Percentiles rank a stretch among this genome's conserved stretches.
phyloP scores from a whole-genome alignment of 2,113 vertebrate species.

The Rutilus rutilus region DNA sequence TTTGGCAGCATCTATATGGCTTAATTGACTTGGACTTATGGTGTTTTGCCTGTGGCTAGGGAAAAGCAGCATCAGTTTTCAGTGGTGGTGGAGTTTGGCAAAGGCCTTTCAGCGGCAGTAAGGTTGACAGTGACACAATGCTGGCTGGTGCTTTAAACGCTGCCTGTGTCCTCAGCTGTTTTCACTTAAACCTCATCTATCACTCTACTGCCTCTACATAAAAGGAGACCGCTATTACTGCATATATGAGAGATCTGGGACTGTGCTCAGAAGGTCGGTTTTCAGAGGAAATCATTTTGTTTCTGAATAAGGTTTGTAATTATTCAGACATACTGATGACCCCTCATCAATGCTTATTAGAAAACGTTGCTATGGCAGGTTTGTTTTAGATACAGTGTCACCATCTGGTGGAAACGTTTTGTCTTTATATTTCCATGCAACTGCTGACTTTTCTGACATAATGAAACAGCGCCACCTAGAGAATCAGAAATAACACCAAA shows the following conservation, averaged over 20 bases:
- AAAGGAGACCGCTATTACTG: neutral
- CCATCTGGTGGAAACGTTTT: neutral
- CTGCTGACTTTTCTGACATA: neutral
- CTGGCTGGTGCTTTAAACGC: constrained; percentile 16
- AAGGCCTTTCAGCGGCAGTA: constrained; percentile 15
- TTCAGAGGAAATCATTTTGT: neutral
- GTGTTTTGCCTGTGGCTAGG: constrained; percentile 10
- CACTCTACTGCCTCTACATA: constrained; percentile 17
- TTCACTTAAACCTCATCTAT: constrained; percentile 38
- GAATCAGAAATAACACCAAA: neutral
- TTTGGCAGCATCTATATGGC: neutral
- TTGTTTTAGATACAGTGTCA: neutral
- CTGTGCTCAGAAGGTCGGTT: neutral
- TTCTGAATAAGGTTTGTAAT: neutral
- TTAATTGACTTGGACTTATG: constrained; percentile 7
- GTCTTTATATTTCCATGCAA: neutral
- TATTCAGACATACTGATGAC: neutral
- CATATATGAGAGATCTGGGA: neutral
- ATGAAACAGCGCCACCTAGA: constrained; percentile 28
- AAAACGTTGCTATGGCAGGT: neutral
- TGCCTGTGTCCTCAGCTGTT: constrained; percentile 31
- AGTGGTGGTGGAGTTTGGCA: constrained; percentile 26
- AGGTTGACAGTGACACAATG: constrained; percentile 24
- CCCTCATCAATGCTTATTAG: neutral
- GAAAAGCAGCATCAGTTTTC: neutral